Base-by-base conservation (phyloP, 2,888 invertebrate genomes). In the Ferdinandea cuprea region DNA sequence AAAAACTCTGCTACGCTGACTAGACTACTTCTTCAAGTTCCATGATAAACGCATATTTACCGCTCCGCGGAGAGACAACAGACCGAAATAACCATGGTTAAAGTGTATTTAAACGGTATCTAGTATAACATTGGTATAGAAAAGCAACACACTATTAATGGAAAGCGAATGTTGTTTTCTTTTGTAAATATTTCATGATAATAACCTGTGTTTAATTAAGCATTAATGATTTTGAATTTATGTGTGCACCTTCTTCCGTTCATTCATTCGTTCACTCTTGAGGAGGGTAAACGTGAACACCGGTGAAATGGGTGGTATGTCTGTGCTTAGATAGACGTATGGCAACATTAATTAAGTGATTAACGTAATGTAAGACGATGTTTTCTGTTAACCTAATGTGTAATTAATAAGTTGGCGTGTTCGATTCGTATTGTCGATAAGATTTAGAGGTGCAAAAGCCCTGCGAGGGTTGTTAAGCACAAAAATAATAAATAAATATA, bases 141-240 rank as follows among this genome's bases (percentile, higher is more conserved):
- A 25, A n/a, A n/a, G n/a, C n/a, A n/a, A n/a, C n/a, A n/a, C n/a
- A 25, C 25, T 25, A 25, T 25, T 3, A 25, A 25, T 25, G 25
- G 2, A 59, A 25, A 2, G 11, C 15, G 3, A 15, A 17, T 17
- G 58, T 5, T 5, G 5, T 54, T 61, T 21, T 9, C 11, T 48
- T 37, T 48, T 37, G 30, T 69, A 30, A 74, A 58, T 63, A 63
- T 42, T 50, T 54, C 80, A 74, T 44, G 56, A 46, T 54, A 58
- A 74, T 56, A 74, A 80, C 80, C 74, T 76, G 69, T 58, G 69
- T 46, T 80, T 76, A 80, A 80, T 80, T 80, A 80, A 68, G 74
- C 79, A 63, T 80, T 80, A 63, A 80, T 69, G 63, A 69, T 80
- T 79, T 74, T 69, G 69, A 80, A 52, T 80, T 50, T 74, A 63